These are phyloP conservation scores for Bombycilla garrulus DNA, from an alignment of 2,113 vertebrate genomes.

Conservation along the genomic window DNA sequence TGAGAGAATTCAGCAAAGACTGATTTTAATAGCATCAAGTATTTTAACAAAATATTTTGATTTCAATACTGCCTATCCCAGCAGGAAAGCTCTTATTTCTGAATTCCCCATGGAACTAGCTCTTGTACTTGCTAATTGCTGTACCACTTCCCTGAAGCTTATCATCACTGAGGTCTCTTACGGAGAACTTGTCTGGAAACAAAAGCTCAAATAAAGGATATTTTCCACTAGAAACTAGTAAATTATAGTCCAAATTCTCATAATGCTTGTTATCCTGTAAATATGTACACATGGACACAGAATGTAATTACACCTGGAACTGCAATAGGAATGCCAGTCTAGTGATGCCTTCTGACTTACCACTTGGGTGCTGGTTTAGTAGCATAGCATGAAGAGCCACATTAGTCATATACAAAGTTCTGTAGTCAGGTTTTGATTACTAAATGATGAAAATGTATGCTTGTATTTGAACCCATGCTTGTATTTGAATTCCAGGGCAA, in stretches of 20 bases:
- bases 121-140: constrained; percentile 60
- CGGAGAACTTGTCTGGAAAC: constrained; percentile 6
- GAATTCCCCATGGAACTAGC: constrained; percentile 30
- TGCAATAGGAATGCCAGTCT: background rate
- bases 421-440: background rate
- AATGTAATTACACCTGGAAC: background rate
- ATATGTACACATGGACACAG: background rate
- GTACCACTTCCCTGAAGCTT: constrained; percentile 36
- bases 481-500: background rate
- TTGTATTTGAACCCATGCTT: background rate
- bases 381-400: background rate
- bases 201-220: background rate
- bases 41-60: constrained; percentile 42
- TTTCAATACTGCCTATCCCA: constrained; percentile 40
- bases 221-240: background rate
- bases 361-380: background rate
- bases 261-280: background rate
- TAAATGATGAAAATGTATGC: background rate
- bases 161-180: constrained; percentile 24
- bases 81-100: constrained; percentile 51
- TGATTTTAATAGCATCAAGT: constrained; percentile 39
- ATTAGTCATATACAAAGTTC: background rate
- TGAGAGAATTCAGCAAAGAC: constrained; percentile 30
- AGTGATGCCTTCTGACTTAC: background rate
- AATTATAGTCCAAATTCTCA: background rate